These are phyloP conservation scores for Alligator mississippiensis DNA, from an alignment of 2,113 vertebrate genomes.

Conservation along the genomic window DNA sequence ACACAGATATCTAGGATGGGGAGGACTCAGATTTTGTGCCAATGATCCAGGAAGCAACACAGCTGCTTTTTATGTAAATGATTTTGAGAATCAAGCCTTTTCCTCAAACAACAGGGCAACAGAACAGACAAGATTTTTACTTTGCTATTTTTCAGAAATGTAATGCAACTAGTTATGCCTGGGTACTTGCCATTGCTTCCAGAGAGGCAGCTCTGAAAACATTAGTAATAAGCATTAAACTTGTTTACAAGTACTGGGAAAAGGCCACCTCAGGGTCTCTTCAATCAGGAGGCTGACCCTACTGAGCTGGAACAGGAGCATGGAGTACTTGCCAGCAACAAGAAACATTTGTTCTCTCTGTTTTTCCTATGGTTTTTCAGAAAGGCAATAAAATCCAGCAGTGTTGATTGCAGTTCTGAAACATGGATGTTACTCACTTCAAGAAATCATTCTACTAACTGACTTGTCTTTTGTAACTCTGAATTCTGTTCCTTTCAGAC, in stretches of 20 bases:
- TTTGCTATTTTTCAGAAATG: not conserved
- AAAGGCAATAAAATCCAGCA: not conserved
- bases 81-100: not conserved
- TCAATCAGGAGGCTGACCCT: not conserved
- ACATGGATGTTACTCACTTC: not conserved
- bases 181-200: not conserved
- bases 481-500: not conserved
- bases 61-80: not conserved
- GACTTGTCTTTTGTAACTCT: not conserved
- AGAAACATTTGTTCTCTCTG: not conserved
- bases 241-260: not conserved
- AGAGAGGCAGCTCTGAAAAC: not conserved
- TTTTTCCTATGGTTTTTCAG: not conserved
- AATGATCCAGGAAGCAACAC: not conserved
- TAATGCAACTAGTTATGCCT: not conserved
- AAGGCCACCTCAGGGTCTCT: not conserved
- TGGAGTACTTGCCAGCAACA: not conserved
- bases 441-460: conserved; percentile 13
- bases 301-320: not conserved
- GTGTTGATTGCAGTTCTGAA: not conserved
- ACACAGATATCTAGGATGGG: not conserved
- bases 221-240: not conserved
- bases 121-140: not conserved
- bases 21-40: not conserved
- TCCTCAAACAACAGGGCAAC: not conserved